phyloP scores from a whole-genome alignment of 2,113 vertebrate genomes.

The Clarias macrocephalus region DNA sequence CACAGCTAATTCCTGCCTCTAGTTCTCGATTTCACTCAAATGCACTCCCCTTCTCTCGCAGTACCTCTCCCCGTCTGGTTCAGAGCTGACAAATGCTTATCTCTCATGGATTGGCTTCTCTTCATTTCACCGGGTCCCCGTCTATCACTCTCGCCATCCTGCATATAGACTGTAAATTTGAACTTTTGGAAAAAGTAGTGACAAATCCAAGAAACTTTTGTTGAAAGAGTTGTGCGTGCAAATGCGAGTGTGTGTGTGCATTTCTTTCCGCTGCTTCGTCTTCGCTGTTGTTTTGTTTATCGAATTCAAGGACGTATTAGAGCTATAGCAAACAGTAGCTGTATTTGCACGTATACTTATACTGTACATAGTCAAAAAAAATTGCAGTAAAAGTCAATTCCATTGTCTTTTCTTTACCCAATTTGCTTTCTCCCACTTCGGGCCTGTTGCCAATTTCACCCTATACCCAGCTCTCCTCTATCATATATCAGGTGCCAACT shows the following conservation, averaged over 20 bases:
- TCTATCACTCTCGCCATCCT: slow-evolving; percentile 16
- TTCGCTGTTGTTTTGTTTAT: not conserved
- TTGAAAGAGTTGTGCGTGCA: slow-evolving; percentile 7
- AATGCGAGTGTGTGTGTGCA: not conserved
- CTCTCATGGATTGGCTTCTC: slow-evolving; percentile 49
- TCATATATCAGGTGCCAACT: not conserved
- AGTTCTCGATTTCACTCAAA: slow-evolving; percentile 33
- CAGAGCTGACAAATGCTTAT: slow-evolving; percentile 62
- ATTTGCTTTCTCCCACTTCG: not conserved
- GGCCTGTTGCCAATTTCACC: not conserved
- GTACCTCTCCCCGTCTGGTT: slow-evolving; percentile 56
- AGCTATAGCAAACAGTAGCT: not conserved
- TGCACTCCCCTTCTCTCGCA: not conserved
- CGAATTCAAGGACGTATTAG: not conserved
- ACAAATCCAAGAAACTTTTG: slow-evolving; percentile 15
- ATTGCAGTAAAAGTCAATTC: not conserved
- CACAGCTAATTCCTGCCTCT: slow-evolving; percentile 24
- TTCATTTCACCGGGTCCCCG: not conserved
- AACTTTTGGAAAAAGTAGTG: not conserved
- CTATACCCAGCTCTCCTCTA: not conserved
- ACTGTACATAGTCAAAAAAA: not conserved
- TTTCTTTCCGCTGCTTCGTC: not conserved
- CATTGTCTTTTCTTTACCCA: not conserved
- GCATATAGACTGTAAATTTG: not conserved
- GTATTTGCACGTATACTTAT: not conserved